Evolutionary conservation across 2,797 vertebrate genomes (phyloP), one percentile per base, ranked within the genome.

Genomic region (Hyperoplus lanceolatus): DNA sequence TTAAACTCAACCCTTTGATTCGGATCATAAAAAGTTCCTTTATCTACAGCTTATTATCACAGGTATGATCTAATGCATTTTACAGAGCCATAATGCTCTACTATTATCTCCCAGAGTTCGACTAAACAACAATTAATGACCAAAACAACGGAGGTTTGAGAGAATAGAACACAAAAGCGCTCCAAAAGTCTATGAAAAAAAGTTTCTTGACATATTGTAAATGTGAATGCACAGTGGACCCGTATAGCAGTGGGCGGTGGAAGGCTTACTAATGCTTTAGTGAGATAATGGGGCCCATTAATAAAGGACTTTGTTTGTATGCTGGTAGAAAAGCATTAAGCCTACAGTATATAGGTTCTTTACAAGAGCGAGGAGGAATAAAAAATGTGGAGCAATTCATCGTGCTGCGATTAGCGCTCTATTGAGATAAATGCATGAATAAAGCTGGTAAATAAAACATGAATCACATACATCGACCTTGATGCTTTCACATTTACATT

Each of bases 231-330:
- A 79, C 62, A 74, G 71, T 39, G 50, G 79, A 82, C 50, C 4
- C 21, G 29, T 29, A 82, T 60, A 29, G 75, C 55, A 50, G 49
- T 14, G 60, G 80, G 62, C 83, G 90, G 85, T 81, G 36, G 78
- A 62, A 56, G 79, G 75, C 83, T 72, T 78, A 82, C 75, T 89
- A 86, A 88, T 83, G 85, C 79, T 90, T 88, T 87, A 83, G 82
- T 76, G 83, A 87, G 77, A 85, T 94, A 93, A 95, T 91, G 90
- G 86, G 84, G 50, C 57, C 81, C 86, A 94, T 94, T 93, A 94
- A 94, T 92, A 92, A 29, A 91, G 90, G 79, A 77, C 56, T 8
- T 64, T 88, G 87, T 83, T 60, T 75, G 80, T 80, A 80, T 82
- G 87, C 82, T 85, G 83, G 80, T 77, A 75, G 71, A 58, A 66